Evolutionary conservation across 1,140 invertebrate genomes (phyloP).

Genomic region (Solenopsis invicta): DNA sequence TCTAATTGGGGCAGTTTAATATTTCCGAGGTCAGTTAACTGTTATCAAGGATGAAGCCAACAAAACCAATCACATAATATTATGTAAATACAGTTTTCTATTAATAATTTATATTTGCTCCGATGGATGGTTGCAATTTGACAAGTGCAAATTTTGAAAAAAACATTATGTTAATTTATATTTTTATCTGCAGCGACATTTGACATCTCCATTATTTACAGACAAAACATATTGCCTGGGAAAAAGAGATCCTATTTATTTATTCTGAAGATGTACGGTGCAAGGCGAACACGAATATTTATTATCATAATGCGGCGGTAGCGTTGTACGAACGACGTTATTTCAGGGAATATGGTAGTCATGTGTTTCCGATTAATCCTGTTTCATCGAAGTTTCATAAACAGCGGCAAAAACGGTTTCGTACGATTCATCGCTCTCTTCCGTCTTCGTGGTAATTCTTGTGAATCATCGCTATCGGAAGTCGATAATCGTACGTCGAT

Average conservation of each 20-base stretch:
- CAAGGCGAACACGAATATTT: constrained; percentile 12
- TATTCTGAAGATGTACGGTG: neutral
- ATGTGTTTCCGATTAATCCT: neutral
- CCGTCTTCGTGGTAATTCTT: neutral
- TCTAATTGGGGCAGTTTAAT: neutral
- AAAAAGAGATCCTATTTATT: neutral
- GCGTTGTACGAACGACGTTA: neutral
- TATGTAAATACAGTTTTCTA: neutral
- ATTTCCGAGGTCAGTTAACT: neutral
- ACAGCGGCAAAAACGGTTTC: neutral
- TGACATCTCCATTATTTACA: constrained; percentile 6
- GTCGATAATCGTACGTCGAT: constrained; percentile 1
- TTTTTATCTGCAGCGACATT: neutral
- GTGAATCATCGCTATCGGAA: constrained; percentile 16
- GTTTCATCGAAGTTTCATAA: neutral
- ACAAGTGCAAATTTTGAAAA: neutral
- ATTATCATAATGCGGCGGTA: constrained; percentile 11
- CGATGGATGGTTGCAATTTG: neutral
- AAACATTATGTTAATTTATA: neutral
- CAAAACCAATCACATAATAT: neutral
- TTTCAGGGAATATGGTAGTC: neutral
- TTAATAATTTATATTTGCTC: neutral
- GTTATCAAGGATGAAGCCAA: neutral
- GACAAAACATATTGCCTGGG: neutral
- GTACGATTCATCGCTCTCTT: neutral